Evolutionary conservation across 1,140 invertebrate genomes (phyloP), one percentile per base, ranked within the genome.

Genomic region (Drosophila teissieri): DNA sequence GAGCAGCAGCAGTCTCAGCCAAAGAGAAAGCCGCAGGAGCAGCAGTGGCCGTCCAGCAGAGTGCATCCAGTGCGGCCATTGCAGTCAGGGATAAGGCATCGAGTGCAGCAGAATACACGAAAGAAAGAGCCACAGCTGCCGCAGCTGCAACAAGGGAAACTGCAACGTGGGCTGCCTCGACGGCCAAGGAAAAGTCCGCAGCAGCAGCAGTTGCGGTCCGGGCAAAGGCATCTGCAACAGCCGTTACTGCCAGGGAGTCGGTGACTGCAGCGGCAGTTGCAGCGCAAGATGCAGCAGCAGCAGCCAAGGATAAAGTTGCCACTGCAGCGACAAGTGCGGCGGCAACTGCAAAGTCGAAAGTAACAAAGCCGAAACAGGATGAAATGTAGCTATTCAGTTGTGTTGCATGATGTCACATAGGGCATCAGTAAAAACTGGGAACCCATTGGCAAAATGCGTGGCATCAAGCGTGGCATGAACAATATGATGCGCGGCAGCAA

Each of bases 1-100:
- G 19, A 7, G 39, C 39, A 5, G 22, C 39, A 7, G 53, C 11
- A 22, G 42, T 2, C 2, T 0, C 39, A 2, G 27, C n/a, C 22
- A 36, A 36, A n/a, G 61, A 31, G 10, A 44, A 57, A 14, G 2
- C 42, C 22, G 24, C 24, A 39, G n/a, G 17, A 17, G n/a, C 37
- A 39, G 37, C 37, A 39, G 37, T n/a, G 31, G 31, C 31, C 0
- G 31, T 31, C 2, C 31, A 31, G 31, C 31, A 42, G 7, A 17
- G n/a, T 8, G 40, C 40, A 6, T n/a, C 40, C 6, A 42, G 6
- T 42, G 40, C 40, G 10, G 40, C 40, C n/a, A 42, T 27, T 39
- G 55, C 42, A 24, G 34, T 11, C 31, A 17, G 24, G 37, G 22
- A 64, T 19, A 37, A 24, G n/a, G 15, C 31, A 22, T 45, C 61